Percentiles rank a stretch among this genome's conserved stretches.
These are phyloP conservation scores for Lasiommata megera DNA, from an alignment of 2,888 invertebrate species.

Conservation along the genomic window DNA sequence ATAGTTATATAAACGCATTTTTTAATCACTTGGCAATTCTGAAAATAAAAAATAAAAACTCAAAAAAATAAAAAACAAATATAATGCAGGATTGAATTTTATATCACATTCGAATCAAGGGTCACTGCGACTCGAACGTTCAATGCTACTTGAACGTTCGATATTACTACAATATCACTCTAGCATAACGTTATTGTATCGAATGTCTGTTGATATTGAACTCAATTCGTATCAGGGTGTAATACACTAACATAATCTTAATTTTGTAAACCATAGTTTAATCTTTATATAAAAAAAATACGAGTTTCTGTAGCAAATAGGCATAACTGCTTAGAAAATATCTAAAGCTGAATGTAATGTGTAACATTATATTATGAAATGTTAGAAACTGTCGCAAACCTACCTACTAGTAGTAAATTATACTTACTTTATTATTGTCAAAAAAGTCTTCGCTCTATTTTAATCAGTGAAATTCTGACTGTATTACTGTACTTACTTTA, in stretches of 20 bases:
- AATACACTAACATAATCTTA: not conserved
- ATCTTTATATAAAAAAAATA: too few species aligned
- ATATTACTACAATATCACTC: not conserved
- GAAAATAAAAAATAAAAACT: not conserved
- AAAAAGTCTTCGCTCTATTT: too few species aligned
- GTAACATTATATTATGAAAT: too few species aligned
- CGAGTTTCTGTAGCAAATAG: too few species aligned
- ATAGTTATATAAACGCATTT: not conserved
- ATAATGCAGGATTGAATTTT: not conserved
- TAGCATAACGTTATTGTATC: slow-evolving; percentile 23
- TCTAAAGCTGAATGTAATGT: too few species aligned
- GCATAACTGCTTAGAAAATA: too few species aligned
- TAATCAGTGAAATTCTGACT: too few species aligned
- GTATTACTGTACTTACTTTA: too few species aligned
- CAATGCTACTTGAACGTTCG: not conserved
- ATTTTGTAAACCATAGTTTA: too few species aligned
- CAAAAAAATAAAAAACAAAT: not conserved
- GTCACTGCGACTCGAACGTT: not conserved
- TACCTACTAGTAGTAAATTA: too few species aligned
- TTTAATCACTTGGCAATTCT: not conserved
- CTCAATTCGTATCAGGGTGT: not conserved
- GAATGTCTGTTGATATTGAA: slow-evolving; percentile 19
- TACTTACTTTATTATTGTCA: too few species aligned
- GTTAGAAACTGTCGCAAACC: too few species aligned
- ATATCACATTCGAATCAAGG: not conserved